A percentile compares a stretch with the other conserved stretches of the same genome.
Conservation (phyloP, 1,140 invertebrate genomes). For the Hylaeus volcanicus region DNA sequence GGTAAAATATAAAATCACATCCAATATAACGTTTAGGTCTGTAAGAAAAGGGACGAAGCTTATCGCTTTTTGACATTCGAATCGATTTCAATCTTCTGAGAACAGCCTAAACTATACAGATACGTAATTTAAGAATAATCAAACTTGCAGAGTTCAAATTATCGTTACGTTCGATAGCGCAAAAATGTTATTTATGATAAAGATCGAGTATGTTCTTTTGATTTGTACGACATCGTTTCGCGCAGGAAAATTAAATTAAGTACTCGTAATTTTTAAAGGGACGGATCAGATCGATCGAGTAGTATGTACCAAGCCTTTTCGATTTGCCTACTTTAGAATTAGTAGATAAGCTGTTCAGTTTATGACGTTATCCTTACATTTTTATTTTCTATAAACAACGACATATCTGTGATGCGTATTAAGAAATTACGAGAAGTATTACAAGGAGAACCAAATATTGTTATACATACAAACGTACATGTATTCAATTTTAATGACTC, state of each 20-base stretch:
- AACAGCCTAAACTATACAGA: conserved; percentile 36
- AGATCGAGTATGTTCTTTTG: not conserved
- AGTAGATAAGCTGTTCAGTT: not conserved
- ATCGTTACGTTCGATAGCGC: conserved; percentile 4
- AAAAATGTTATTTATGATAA: not conserved
- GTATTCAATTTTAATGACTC: conserved; percentile 21
- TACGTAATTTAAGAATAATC: conserved; percentile 23
- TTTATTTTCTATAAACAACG: conserved; percentile 67
- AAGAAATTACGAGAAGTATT: conserved; percentile 59
- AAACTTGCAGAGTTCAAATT: not conserved
- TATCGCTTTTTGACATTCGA: not conserved
- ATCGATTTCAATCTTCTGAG: conserved; percentile 31
- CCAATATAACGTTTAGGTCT: not conserved
- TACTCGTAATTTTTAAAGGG: not conserved
- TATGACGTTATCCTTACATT: not conserved
- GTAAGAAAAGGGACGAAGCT: not conserved
- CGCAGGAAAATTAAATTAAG: not conserved
- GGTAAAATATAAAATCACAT: not conserved
- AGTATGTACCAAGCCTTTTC: not conserved
- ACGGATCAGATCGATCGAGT: not conserved
- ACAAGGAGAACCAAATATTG: conserved; percentile 52
- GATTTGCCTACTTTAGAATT: not conserved
- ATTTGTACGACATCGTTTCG: not conserved
- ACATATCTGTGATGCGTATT: conserved; percentile 73
- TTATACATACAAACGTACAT: conserved; percentile 42